Evolutionary conservation across 1,140 invertebrate genomes (phyloP).

Genomic region (Rhopalosiphum padi): DNA sequence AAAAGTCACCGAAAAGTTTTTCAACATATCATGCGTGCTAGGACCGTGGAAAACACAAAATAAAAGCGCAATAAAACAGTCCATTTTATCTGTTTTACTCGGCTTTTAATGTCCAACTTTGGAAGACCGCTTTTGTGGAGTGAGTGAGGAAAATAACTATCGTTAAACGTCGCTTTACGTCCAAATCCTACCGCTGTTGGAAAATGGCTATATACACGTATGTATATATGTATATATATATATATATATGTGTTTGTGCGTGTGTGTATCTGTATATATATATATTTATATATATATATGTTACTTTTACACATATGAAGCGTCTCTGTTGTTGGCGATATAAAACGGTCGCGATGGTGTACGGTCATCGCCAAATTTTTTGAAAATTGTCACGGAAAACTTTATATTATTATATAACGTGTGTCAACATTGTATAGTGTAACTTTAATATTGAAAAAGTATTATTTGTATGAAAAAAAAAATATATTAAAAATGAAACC

Average conservation of each 20-base stretch:
- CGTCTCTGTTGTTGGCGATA: not conserved
- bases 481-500: not conserved
- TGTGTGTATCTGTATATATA: not conserved
- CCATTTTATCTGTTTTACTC: conserved; percentile 53
- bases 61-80: conserved; percentile 54
- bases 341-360: not conserved
- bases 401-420: not conserved
- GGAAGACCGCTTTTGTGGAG: conserved; percentile 6
- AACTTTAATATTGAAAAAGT: not conserved
- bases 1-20: conserved; percentile 40
- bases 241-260: not conserved
- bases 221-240: not conserved
- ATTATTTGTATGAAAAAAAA: not conserved
- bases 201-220: not conserved
- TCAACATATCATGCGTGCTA: conserved; percentile 41
- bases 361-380: not conserved
- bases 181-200: conserved; percentile 1
- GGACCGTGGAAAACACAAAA: conserved; percentile 46
- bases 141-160: not conserved
- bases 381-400: not conserved
- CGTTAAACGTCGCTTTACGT: conserved; percentile 46
- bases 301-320: not conserved
- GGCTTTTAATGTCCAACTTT: conserved; percentile 51
- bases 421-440: not conserved
- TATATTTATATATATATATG: not conserved